Conservation (phyloP, 2,888 invertebrate species). For the Cepaea hortensis region DNA sequence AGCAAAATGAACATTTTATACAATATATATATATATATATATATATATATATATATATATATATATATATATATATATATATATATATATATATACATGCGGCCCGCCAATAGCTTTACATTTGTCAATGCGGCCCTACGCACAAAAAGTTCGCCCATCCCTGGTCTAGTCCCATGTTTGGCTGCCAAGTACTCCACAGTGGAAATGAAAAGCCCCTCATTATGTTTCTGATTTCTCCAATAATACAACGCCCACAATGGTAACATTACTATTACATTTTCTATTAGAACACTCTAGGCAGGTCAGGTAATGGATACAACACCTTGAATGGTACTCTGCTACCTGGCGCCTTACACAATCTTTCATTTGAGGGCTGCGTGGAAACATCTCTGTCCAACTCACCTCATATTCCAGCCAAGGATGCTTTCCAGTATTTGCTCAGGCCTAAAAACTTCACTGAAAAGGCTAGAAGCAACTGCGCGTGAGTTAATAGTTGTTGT, state of each 20-base stretch:
- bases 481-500: slow-evolving; percentile 63
- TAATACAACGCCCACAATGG: background rate
- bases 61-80: too few relatives aligned
- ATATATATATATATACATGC: too few relatives aligned
- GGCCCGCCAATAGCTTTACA: too few relatives aligned
- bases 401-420: slow-evolving; percentile 87
- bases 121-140: too few relatives aligned
- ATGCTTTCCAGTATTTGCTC: slow-evolving; percentile 80
- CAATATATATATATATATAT: too few relatives aligned
- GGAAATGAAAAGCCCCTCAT: too few relatives aligned
- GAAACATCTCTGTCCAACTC: slow-evolving; percentile 86
- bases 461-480: slow-evolving; percentile 74
- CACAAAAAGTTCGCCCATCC: too few relatives aligned
- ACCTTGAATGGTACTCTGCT: slow-evolving; percentile 78
- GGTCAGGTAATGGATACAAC: slow-evolving; percentile 62
- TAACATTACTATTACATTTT: background rate
- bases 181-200: too few relatives aligned
- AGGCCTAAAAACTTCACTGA: slow-evolving; percentile 72
- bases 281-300: slow-evolving; percentile 78
- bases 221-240: too few relatives aligned
- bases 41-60: too few relatives aligned
- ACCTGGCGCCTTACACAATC: slow-evolving; percentile 77
- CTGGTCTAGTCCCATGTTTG: too few relatives aligned
- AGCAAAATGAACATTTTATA: too few relatives aligned
- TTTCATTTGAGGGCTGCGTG: slow-evolving; percentile 75